Percentiles rank a stretch among this genome's conserved stretches.
Evolutionary conservation across 2,888 invertebrate species (phyloP).

Genomic region (Xylota segnis): DNA sequence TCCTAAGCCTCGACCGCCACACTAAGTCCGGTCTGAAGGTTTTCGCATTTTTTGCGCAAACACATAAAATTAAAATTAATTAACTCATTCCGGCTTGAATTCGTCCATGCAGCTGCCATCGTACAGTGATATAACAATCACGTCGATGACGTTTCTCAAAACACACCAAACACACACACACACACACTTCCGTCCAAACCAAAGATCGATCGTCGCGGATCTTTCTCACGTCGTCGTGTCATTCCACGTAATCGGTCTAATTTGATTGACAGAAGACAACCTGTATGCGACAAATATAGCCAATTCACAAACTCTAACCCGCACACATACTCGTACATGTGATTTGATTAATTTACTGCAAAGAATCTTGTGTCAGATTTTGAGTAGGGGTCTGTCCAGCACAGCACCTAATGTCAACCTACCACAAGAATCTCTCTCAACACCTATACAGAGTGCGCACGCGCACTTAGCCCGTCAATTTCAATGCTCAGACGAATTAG

Average conservation of each 20-base stretch:
- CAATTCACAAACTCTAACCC: conserved; percentile 50
- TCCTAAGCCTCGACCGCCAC: neutral
- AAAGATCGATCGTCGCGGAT: conserved; percentile 31
- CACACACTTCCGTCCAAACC: conserved; percentile 4
- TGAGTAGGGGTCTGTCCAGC: conserved; percentile 61
- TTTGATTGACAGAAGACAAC: conserved; percentile 74
- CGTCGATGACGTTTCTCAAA: neutral
- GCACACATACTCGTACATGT: conserved; percentile 21
- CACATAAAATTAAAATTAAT: conserved; percentile 26
- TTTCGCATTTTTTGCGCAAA: neutral
- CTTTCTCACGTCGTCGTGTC: conserved; percentile 68
- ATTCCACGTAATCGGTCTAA: conserved; percentile 72
- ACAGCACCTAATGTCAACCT: conserved; percentile 42
- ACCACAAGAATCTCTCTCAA: conserved; percentile 51
- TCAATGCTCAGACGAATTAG: conserved; percentile 40
- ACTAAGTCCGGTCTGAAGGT: neutral
- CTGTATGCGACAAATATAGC: conserved; percentile 71
- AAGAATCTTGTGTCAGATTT: conserved; percentile 63
- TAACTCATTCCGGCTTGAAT: conserved; percentile 11
- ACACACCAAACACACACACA: too few relatives aligned
- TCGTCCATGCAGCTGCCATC: conserved; percentile 10
- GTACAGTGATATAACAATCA: conserved; percentile 4
- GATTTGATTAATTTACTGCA: conserved; percentile 72
- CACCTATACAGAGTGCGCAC: conserved; percentile 47
- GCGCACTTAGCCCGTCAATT: conserved; percentile 4